Conservation (phyloP, 2,113 vertebrate genomes). For the Rostratula benghalensis region DNA sequence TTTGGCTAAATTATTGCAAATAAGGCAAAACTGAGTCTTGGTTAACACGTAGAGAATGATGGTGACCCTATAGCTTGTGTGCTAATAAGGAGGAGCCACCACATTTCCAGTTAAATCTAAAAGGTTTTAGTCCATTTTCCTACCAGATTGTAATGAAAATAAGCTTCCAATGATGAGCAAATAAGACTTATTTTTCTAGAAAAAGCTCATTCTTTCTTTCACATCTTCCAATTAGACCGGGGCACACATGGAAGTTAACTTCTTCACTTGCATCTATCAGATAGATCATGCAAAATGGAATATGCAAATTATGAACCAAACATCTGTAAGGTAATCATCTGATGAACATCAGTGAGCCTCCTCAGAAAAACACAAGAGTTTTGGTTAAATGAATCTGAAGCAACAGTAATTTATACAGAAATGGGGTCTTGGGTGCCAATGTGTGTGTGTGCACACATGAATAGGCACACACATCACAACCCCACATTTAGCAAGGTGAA, state of each 20-base stretch:
- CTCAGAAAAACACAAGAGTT: background rate
- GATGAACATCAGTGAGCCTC: background rate
- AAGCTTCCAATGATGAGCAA: background rate
- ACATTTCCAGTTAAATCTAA: background rate
- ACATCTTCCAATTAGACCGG: background rate
- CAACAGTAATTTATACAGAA: background rate
- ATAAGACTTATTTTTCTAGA: background rate
- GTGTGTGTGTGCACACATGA: background rate
- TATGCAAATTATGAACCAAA: background rate
- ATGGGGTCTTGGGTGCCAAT: background rate
- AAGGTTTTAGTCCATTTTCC: background rate
- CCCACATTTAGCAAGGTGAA: background rate
- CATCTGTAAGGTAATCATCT: background rate
- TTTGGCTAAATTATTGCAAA: background rate
- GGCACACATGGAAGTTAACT: background rate
- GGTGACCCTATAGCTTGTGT: background rate
- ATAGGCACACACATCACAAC: background rate
- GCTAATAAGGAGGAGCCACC: background rate
- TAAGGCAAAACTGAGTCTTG: background rate
- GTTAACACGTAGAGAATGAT: background rate
- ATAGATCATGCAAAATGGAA: background rate
- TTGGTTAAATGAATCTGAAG: background rate
- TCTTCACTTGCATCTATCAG: background rate
- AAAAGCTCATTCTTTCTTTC: background rate
- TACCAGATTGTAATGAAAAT: background rate